Base-by-base conservation (phyloP, 2,113 vertebrate genomes). In the Siniperca knerii region DNA sequence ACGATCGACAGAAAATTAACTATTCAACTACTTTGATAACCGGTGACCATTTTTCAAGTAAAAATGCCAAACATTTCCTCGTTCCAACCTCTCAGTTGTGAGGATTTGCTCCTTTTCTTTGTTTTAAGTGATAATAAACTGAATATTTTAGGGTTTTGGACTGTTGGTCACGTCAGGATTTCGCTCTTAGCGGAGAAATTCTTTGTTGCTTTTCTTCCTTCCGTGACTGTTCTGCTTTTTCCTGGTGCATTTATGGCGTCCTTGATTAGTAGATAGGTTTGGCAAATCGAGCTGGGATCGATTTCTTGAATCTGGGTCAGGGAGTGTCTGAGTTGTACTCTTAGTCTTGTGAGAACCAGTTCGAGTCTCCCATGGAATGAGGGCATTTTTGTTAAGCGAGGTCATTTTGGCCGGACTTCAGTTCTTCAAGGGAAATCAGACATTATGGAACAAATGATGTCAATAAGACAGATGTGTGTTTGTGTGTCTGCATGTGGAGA, bases 221-320 rank as follows among this genome's bases (percentile, higher is more conserved):
- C 12, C 6, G 2, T 33, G 35, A 25, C 29, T 61, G 1, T 11
- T 6, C 12, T 70, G 25, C 3, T 37, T 25, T 57, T 77, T 64
- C 37, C 37, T 35, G 57, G 46, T 35, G 23, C 48, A 1, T 42
- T 65, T 15, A 4, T 33, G 0, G 42, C 4, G 2, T 74, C 50
- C 57, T 73, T 69, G 62, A 71, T 57, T 62, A 25, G 23, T 4
- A 37, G 61, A n/a, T 23, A 37, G 5, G 7, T 42, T 77, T 69
- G n/a, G 66, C 21, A 6, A 55, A 18, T 61, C 5, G 1, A 69
- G 57, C 50, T 25, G 69, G 69, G 50, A 65, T 87, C 7, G 12
- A 37, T 75, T 80, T 87, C 54, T 3, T 35, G 80, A 70, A 86
- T 89, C 60, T 78, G 75, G 82, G 87, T 81, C 83, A 85, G 79